Base-by-base conservation (phyloP, 2,888 invertebrate genomes). In the Branchellion lobata region DNA sequence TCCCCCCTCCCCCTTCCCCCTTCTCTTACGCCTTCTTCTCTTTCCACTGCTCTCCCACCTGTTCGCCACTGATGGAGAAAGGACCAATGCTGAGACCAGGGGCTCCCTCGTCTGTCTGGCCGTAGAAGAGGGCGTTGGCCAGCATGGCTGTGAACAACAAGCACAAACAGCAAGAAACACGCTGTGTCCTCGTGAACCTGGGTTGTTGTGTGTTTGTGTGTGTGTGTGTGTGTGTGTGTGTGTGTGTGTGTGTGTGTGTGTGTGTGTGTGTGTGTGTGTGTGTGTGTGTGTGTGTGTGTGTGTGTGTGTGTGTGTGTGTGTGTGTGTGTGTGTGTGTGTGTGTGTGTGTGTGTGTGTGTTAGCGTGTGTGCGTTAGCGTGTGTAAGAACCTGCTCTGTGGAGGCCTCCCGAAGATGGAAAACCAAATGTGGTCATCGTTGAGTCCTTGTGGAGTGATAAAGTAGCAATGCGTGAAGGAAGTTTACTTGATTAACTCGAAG, bases 111-210 rank as follows among this genome's bases (percentile, higher is more conserved):
- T 8, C 8, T 51, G 85, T 85, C 18, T 81, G 57, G n/a, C 84
- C 86, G 83, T 90, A 90, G 85, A 88, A 90, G 88, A 90, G 87
- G 69, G 89, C 89, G 82, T 89, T 89, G n/a, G 88, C 87, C 80
- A 90, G 82, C 90, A 90, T 90, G 61, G 88, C 87, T 18, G 88
- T 84, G 81, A 86, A 88, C 29, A 90, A 85, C 80, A 90, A 85
- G 65, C 88, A 86, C 78, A 90, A 85, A 81, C 89, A 89, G 81
- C 88, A 88, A 21, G 88, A 88, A 5, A 89, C 87, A 18, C 90
- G 85, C 72, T 84, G 81, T 21, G 81, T 82, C 21, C 89, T 84
- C 0, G 89, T 89, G 84, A 89, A 90, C 33, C 89, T 65, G 69
- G 8, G 8, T 8, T 65, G n/a, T 14, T 47, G 47, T 47, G 47